These are phyloP conservation scores for Myripristis jacobus DNA, from an alignment of 2,797 vertebrate genomes.

Conservation along the genomic window DNA sequence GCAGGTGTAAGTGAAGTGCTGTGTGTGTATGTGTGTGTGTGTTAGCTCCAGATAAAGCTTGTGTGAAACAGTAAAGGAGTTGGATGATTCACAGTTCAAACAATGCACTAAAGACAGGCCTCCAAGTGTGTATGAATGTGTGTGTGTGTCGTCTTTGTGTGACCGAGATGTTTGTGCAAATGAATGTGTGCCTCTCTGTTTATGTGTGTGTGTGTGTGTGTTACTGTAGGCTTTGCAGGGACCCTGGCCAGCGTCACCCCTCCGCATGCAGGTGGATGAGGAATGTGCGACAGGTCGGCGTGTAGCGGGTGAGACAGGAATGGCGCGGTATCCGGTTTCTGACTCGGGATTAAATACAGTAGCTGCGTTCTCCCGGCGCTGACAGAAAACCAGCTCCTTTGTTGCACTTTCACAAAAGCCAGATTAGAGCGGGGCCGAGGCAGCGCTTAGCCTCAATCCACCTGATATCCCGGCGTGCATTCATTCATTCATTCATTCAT, in stretches of 20 bases:
- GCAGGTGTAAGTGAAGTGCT: constrained; percentile 17
- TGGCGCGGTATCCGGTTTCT: constrained; percentile 70
- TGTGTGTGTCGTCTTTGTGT: constrained; percentile 10
- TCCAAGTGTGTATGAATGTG: constrained; percentile 19
- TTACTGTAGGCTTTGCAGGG: constrained; percentile 40
- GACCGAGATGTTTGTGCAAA: constrained; percentile 45
- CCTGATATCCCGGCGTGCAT: constrained; percentile 30
- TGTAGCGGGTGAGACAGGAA: constrained; percentile 45
- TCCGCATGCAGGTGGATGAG: constrained; percentile 47
- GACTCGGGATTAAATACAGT: constrained; percentile 63
- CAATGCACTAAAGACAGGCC: constrained; percentile 14
- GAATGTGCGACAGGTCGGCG: constrained; percentile 54
- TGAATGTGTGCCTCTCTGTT: too few relatives aligned
- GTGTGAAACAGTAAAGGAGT: background rate
- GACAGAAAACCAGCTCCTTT: constrained; percentile 55
- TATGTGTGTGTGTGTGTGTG: constrained; percentile 39
- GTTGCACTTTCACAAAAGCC: constrained; percentile 53
- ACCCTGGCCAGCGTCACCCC: constrained; percentile 13
- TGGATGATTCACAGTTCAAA: constrained; percentile 42
- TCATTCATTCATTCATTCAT: too few relatives aligned
- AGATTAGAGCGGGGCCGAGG: constrained; percentile 36
- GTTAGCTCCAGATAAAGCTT: background rate
- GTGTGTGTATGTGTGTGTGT: constrained; percentile 2
- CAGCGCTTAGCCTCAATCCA: constrained; percentile 40
- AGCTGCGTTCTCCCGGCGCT: constrained; percentile 31